Evolutionary conservation across 2,113 vertebrate genomes (phyloP).

Genomic region (Tragelaphus strepsiceros): DNA sequence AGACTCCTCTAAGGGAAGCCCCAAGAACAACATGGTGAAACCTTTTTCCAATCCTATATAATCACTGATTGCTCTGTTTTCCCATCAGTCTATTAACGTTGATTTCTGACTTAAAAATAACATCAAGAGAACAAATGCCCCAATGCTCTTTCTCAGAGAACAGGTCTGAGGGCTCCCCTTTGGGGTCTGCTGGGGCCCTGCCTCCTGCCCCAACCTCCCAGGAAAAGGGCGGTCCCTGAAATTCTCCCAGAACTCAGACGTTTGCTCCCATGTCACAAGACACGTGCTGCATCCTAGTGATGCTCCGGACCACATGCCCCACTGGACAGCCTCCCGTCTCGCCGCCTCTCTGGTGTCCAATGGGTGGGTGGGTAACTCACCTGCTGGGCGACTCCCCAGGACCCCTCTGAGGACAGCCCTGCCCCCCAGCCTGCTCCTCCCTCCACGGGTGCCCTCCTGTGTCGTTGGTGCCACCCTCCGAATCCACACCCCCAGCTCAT

Average conservation of each 20-base stretch:
- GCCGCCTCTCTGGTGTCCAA: not conserved
- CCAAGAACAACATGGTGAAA: not conserved
- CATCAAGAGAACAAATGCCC: not conserved
- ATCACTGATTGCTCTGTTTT: not conserved
- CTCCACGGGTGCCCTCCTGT: not conserved
- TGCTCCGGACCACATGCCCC: fast-evolving
- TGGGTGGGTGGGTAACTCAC: not conserved
- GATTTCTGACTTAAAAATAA: not conserved
- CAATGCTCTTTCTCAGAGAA: not conserved
- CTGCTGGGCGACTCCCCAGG: not conserved
- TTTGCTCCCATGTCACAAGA: not conserved
- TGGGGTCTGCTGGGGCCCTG: not conserved
- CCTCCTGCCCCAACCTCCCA: not conserved
- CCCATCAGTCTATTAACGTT: not conserved
- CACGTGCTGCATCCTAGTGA: too few relatives aligned
- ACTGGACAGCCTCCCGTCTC: not conserved
- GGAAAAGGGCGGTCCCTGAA: not conserved
- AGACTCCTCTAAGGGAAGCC: not conserved
- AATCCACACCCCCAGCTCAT: not conserved
- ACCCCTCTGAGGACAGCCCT: not conserved
- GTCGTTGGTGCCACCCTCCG: not conserved
- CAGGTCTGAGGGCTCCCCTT: not conserved
- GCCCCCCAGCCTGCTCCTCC: not conserved
- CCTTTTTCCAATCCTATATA: not conserved
- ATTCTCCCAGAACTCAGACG: not conserved